phyloP scores from a whole-genome alignment of 1,140 invertebrate genomes.

The Cydia splendana region DNA sequence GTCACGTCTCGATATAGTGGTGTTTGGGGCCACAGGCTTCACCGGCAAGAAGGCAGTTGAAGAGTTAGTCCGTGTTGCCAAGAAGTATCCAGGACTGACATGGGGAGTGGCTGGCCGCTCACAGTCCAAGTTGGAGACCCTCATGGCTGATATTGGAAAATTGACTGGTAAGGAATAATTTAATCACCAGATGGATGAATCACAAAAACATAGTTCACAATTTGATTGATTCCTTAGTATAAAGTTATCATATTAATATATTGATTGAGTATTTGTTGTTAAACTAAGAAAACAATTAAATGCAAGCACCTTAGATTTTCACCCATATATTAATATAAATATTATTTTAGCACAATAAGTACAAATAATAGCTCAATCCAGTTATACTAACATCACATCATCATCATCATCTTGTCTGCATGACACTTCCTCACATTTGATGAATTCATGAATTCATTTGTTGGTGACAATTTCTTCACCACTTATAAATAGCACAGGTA shows the following conservation, averaged over 20 bases:
- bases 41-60: slow-evolving; percentile 66
- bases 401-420: too few species aligned
- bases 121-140: slow-evolving; percentile 85
- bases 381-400: too few species aligned
- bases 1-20: slow-evolving; percentile 41
- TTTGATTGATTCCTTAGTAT: too few species aligned
- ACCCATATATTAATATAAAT: background rate
- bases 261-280: too few species aligned
- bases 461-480: too few species aligned
- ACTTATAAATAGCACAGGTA: too few species aligned
- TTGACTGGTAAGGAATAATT: slow-evolving; percentile 72
- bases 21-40: slow-evolving; percentile 70
- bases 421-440: too few species aligned
- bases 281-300: background rate
- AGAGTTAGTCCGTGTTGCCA: slow-evolving; percentile 53
- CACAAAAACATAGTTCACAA: too few species aligned
- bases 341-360: background rate
- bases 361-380: background rate
- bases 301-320: background rate
- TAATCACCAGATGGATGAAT: too few species aligned
- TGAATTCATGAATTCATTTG: too few species aligned
- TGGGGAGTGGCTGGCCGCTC: slow-evolving; percentile 74
- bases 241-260: too few species aligned
- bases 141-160: slow-evolving; percentile 82
- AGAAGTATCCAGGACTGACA: slow-evolving; percentile 51